A percentile compares a stretch with the other conserved stretches of the same genome.
phyloP scores from a whole-genome alignment of 2,113 vertebrate species.

The Archilochus colubris region DNA sequence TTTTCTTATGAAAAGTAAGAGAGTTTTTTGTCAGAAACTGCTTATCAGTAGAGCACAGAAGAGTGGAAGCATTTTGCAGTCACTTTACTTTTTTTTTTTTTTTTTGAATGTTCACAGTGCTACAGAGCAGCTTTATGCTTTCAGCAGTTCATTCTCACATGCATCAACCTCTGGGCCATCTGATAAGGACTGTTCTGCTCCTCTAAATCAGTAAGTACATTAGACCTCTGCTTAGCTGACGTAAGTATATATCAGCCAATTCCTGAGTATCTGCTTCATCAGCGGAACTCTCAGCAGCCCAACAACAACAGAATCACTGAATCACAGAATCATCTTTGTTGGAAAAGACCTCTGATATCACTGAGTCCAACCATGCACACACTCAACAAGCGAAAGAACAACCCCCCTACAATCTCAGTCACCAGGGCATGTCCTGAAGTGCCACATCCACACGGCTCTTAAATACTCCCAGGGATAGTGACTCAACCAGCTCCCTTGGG shows the following conservation, averaged over 20 bases:
- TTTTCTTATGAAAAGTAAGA: background rate
- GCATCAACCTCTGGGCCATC: slow-evolving; percentile 12
- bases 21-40: background rate
- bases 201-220: background rate
- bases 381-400: no score
- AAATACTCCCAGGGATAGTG: no score
- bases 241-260: background rate
- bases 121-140: background rate
- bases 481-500: no score
- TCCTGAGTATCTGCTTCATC: background rate
- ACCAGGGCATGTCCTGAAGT: no score
- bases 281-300: background rate
- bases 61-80: background rate
- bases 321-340: no score
- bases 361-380: no score
- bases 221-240: background rate
- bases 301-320: background rate
- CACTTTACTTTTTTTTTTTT: background rate
- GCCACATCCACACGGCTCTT: no score
- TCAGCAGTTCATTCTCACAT: background rate
- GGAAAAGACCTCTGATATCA: no score
- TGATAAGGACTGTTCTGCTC: slow-evolving; percentile 10
- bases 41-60: background rate
- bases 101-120: background rate
- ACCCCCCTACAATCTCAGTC: no score